These are phyloP conservation scores for Antitype chi DNA, from an alignment of 2,888 invertebrate genomes.

Conservation along the genomic window DNA sequence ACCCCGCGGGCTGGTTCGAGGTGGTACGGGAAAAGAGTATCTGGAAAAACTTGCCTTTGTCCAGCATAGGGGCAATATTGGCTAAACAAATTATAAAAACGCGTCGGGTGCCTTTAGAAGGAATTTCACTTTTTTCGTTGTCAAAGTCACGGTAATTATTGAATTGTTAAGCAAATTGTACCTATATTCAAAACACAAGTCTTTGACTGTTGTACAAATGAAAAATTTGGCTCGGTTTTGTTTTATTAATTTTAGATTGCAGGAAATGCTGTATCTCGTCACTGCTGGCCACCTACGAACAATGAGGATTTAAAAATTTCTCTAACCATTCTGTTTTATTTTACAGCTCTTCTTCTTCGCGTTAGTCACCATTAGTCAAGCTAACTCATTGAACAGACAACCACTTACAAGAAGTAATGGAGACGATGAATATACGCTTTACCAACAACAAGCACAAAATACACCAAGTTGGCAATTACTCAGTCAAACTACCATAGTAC, in stretches of 20 bases:
- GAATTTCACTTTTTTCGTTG: background rate
- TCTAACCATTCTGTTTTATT: background rate
- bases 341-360: conserved; percentile 37
- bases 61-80: too few species aligned
- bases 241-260: background rate
- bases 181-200: background rate
- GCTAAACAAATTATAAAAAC: background rate
- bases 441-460: conserved; percentile 12
- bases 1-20: too few species aligned
- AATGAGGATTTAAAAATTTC: background rate
- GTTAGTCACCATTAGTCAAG: conserved; percentile 30
- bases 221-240: background rate
- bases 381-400: conserved; percentile 38
- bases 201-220: background rate
- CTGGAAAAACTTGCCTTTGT: too few species aligned
- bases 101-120: background rate
- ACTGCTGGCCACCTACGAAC: background rate
- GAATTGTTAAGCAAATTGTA: background rate
- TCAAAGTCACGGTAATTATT: background rate
- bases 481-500: background rate
- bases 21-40: too few species aligned
- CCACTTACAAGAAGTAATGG: conserved; percentile 17
- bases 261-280: background rate
- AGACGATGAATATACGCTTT: conserved; percentile 5
- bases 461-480: background rate